Base-by-base conservation (phyloP, 2,113 vertebrate genomes). In the Trinectes maculatus region DNA sequence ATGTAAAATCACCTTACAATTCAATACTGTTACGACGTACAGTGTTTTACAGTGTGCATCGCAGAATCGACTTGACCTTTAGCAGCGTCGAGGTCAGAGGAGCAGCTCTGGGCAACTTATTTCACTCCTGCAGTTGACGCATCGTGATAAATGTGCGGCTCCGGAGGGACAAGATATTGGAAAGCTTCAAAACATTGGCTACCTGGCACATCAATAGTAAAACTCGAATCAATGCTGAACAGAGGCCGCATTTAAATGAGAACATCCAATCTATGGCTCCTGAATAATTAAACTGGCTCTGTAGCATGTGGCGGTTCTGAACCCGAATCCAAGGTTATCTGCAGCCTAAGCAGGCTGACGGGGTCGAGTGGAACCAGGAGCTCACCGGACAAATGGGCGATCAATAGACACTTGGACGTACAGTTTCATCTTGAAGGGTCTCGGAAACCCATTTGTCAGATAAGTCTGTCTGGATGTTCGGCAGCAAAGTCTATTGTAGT, bases 171-270 rank as follows among this genome's bases (percentile, higher is more conserved):
- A 4, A 60, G 60, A 48, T 67, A 63, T 77, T 77, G 73, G 65
- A 80, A 49, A 4, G 44, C 80, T 48, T 61, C 16, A 24, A 71
- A 79, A 85, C 40, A 75, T 16, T 36, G 65, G 18, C 77, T 46
- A 82, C 56, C 71, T 75, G 65, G 61, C 62, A 77, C 70, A 82
- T 85, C 77, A 76, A 71, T 72, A 42, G 61, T 68, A 65, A 77
- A 79, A 54, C 52, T 33, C 67, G 67, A 84, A 80, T 89, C 84
- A 83, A 80, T 82, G 59, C 62, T 80, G 70, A 71, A 82, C 70
- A 1, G 39, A 70, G 58, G 37, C 67, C 77, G 82, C 70, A 86
- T 84, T 79, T 74, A 73, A 85, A 87, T 81, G 72, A 82, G 77
- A 63, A 60, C 74, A 69, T 82, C 63, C 60, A 78, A 82, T 85